These are phyloP conservation scores for Choloepus hoffmanni DNA, from an alignment of 2,113 vertebrate species.

Conservation along the genomic window DNA sequence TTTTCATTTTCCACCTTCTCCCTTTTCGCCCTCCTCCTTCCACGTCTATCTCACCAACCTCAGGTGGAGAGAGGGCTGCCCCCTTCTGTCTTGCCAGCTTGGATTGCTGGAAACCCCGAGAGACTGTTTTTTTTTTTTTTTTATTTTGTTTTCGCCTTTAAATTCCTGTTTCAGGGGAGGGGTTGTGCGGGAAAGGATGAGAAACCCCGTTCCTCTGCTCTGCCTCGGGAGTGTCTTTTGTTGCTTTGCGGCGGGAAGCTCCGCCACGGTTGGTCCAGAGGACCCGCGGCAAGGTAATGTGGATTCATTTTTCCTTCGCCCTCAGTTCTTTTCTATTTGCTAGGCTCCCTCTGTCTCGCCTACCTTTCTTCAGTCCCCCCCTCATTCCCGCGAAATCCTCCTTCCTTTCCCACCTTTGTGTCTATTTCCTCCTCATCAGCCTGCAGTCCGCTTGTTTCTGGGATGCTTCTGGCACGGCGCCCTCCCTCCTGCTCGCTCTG, in stretches of 20 bases:
- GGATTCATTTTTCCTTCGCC: background rate
- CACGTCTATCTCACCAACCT: background rate
- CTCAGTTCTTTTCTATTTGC: background rate
- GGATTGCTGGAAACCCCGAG: background rate
- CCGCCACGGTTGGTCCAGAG: constrained; percentile 33
- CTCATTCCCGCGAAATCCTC: background rate
- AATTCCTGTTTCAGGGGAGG: background rate
- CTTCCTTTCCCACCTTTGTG: background rate
- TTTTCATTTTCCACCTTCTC: background rate
- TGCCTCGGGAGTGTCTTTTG: constrained; percentile 67
- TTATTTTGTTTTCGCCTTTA: background rate
- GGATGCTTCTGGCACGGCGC: background rate
- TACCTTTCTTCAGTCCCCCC: background rate
- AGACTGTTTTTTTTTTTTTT: background rate
- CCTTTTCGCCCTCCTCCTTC: background rate
- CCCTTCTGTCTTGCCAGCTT: background rate
- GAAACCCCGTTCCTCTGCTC: constrained; percentile 26
- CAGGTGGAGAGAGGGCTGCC: background rate
- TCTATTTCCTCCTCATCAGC: background rate
- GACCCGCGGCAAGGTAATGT: constrained; percentile 77
- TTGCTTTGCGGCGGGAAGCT: constrained; percentile 60
- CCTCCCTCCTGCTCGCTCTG: background rate
- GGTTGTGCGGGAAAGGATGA: constrained; percentile 71
- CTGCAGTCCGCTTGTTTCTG: background rate
- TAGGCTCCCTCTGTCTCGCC: background rate